Conservation (phyloP, 2,888 invertebrate species). For the Mythimna loreyi region DNA sequence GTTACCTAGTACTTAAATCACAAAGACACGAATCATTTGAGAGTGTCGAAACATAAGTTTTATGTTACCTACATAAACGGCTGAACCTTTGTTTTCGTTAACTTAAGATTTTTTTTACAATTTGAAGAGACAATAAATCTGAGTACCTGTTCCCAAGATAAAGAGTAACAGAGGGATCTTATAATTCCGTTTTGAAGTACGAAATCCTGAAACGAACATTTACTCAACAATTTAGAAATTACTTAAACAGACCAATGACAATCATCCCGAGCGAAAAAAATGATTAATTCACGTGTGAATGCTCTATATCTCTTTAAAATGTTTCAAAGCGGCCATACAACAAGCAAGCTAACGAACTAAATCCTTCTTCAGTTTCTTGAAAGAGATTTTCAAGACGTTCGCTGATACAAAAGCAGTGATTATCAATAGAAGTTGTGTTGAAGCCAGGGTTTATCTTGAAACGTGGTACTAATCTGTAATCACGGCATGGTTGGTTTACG, state of each 20-base stretch:
- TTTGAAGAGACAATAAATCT: too few species aligned
- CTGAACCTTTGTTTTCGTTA: too few species aligned
- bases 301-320: conserved; percentile 6
- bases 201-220: background rate
- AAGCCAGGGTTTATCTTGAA: conserved; percentile 9
- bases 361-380: conserved; percentile 15
- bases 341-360: conserved; percentile 54
- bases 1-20: too few species aligned
- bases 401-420: conserved; percentile 23
- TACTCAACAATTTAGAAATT: too few species aligned
- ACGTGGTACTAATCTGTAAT: conserved; percentile 13
- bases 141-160: too few species aligned
- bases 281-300: background rate
- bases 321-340: conserved; percentile 29
- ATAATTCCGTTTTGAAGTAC: too few species aligned
- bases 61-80: too few species aligned
- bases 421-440: conserved; percentile 25
- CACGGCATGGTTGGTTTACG: background rate
- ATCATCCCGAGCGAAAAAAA: background rate
- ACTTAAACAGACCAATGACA: too few species aligned
- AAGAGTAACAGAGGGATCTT: too few species aligned
- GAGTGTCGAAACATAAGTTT: too few species aligned
- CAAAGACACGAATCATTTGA: too few species aligned
- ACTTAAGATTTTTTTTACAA: too few species aligned
- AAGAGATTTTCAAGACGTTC: conserved; percentile 27